phyloP scores from a whole-genome alignment of 2,888 invertebrate species.

The Vanessa cardui region DNA sequence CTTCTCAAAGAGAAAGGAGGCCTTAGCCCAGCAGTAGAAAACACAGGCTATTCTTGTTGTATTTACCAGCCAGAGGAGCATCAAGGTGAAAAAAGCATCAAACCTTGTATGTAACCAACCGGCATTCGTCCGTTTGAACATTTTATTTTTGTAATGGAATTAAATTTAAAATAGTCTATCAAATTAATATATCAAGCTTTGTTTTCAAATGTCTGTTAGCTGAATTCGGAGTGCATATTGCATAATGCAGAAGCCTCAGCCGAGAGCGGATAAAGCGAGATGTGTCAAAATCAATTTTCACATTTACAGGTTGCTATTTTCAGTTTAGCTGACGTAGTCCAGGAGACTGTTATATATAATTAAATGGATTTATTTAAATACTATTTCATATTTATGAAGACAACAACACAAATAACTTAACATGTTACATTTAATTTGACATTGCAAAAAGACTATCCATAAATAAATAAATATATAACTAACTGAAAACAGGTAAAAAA shows the following conservation, averaged over 20 bases:
- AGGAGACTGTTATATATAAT: slow-evolving; percentile 37
- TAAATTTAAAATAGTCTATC: neutral
- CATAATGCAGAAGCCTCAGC: slow-evolving; percentile 64
- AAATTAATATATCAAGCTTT: slow-evolving; percentile 24
- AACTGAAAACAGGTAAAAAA: too few species aligned
- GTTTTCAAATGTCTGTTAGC: slow-evolving; percentile 45
- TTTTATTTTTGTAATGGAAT: too few species aligned
- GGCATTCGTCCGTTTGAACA: too few species aligned
- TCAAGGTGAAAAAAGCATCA: too few species aligned
- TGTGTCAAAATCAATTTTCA: slow-evolving; percentile 78
- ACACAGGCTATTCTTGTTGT: too few species aligned
- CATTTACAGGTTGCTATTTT: slow-evolving; percentile 75
- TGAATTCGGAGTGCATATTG: slow-evolving; percentile 63
- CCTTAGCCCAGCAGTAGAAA: too few species aligned
- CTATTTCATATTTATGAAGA: neutral
- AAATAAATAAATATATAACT: too few species aligned
- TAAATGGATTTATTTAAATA: neutral
- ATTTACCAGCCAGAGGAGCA: too few species aligned
- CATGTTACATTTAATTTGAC: too few species aligned
- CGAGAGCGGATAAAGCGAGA: slow-evolving; percentile 60
- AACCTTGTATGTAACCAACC: too few species aligned
- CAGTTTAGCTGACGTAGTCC: slow-evolving; percentile 55
- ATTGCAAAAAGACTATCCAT: too few species aligned
- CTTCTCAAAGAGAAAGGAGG: too few species aligned
- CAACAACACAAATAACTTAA: neutral